Base-by-base conservation (phyloP, 2,888 invertebrate species). In the Rhyacophila evoluta region DNA sequence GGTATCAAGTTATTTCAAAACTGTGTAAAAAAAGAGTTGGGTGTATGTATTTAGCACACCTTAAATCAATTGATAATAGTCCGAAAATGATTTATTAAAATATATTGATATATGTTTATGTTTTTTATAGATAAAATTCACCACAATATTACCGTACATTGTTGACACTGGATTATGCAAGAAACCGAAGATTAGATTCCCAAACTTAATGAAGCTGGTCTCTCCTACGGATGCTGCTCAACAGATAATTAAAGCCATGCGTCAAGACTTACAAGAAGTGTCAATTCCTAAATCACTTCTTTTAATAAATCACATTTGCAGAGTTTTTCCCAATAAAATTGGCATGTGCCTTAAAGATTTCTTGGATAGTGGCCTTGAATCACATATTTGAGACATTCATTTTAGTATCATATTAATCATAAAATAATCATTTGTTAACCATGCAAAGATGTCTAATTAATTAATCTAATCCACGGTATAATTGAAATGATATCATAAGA, bases 111-210 rank as follows among this genome's bases (percentile, higher is more conserved):
- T 12, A 19, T 69, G 5, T 74, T 55, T 36, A 15, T 79, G 8
- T 28, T 69, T 69, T 11, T 83, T 85, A 76, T 86, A 92, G 89
- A 92, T 98, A 72, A 93, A 95, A 84, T 90, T 95, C 81, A 97
- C 98, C 0, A 93, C 93, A 1, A 92, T 98, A 81, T 97, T 92
- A 85, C 97, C 98, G 0, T 96, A 94, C 86, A 96, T 97, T 88
- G 95, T 96, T 28, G 94, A 95, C 85, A 97, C 97, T 0, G 96
- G 96, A 0, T 88, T 97, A 27, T 94, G 95, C 86, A 94, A 95
- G 86, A 93, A 92, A 82, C 94, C 95, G 0, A 91, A 89, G 85
- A 92, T 93, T 84, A 93, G 93, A 84, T 95, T 94, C 87, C 91
- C 92, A 1, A 89, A 86, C 19, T 84, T 93, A 79, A 91, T 95